Base-by-base conservation (phyloP, 1,140 invertebrate species). In the Cydia pomonella region DNA sequence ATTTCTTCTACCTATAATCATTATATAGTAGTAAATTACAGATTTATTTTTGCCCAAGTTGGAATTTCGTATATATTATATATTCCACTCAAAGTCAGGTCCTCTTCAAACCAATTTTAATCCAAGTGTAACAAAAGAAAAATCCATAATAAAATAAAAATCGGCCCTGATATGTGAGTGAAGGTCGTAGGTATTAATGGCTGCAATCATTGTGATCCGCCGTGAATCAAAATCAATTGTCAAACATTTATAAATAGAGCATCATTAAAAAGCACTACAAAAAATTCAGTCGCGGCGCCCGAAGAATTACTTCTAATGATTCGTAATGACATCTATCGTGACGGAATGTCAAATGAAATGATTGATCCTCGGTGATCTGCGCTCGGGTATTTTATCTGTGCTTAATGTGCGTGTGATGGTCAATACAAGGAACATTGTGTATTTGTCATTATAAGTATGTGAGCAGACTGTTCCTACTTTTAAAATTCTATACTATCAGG, bases 241-340 rank as follows among this genome's bases (percentile, higher is more conserved):
- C 21, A 59, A 47, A 25, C 18, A 41, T 16, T n/a, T 41, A 72
- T 25, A 50, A 72, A 50, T 72, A 44, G 29, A 23, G 1, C 71
- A 72, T 47, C 71, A 47, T 72, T 72, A 25, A 69, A 69, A 38
- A 69, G 7, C n/a, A 18, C 7, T 23, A 69, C 29, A 69, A 69
- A 69, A 69, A 69, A 18, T 33, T 18, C 27, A 38, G 21, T 69
- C 64, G 18, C 23, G 27, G 64, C 18, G n/a, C 64, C 64, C 13
- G 64, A 69, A 69, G 64, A 69, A 69, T 69, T 69, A 69, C 64
- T 18, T 38, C 33, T 69, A 69, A 69, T 69, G 64, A 69, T 69
- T 38, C 7, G 27, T 69, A 69, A 69, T 69, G 64, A 69, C 64
- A 69, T 69, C 64, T 69, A 18, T 69, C 64, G 64, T 69, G 64